phyloP scores from a whole-genome alignment of 1,140 invertebrate genomes.

The Marisa cornuarietis region DNA sequence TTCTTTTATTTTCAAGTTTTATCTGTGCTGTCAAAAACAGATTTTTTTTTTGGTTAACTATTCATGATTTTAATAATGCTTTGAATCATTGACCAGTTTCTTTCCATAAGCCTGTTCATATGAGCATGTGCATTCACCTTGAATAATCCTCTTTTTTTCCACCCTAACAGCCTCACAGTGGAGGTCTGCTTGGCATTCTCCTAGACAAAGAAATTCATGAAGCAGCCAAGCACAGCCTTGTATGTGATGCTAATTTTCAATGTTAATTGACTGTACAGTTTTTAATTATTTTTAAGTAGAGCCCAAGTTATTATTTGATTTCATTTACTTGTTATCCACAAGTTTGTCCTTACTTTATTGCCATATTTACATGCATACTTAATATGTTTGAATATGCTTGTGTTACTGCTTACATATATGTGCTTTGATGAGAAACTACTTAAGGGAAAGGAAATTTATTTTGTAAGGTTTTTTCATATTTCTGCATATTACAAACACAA shows the following conservation, averaged over 20 bases:
- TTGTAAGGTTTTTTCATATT: background rate
- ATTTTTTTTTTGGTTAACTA: no score
- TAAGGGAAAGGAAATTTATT: background rate
- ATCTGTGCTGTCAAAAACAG: no score
- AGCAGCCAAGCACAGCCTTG: constrained; percentile 25
- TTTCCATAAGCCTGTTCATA: no score
- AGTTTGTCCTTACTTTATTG: background rate
- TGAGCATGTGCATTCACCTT: no score
- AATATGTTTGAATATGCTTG: background rate
- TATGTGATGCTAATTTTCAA: constrained; percentile 9
- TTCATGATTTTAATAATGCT: no score
- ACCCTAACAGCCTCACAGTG: constrained; percentile 1
- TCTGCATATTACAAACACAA: no score
- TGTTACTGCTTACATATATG: background rate
- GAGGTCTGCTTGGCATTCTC: constrained; percentile 2
- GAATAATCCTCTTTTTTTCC: no score
- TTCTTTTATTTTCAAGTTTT: no score
- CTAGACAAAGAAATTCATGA: constrained; percentile 23
- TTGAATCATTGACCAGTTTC: no score
- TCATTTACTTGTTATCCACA: no score
- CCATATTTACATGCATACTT: background rate
- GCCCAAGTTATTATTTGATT: background rate
- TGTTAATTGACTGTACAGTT: background rate
- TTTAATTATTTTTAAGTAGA: background rate
- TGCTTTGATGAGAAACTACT: no score